A percentile compares a stretch with the other conserved stretches of the same genome.
phyloP scores from a whole-genome alignment of 2,113 vertebrate genomes.

The Epinephelus cyanopodus region DNA sequence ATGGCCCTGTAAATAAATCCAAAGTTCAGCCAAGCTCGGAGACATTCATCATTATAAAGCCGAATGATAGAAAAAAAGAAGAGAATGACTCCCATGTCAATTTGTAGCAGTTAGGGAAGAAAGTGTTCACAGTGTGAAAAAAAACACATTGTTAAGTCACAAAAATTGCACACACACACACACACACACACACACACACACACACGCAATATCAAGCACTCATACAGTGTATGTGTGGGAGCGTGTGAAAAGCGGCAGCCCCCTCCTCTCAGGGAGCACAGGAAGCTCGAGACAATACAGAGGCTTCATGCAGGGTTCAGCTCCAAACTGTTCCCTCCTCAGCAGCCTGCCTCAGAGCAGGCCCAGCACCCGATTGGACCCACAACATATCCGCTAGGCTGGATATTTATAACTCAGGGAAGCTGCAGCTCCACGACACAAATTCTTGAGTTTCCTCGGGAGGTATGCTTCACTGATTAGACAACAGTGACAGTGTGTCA shows the following conservation, averaged over 20 bases:
- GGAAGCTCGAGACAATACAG: slow-evolving; percentile 87
- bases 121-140: slow-evolving; percentile 40
- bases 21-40: slow-evolving; percentile 45
- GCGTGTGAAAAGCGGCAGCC: slow-evolving; percentile 83
- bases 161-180: slow-evolving; percentile 6
- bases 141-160: slow-evolving; percentile 36
- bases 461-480: slow-evolving; percentile 62
- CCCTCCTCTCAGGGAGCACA: slow-evolving; percentile 86
- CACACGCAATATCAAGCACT: slow-evolving; percentile 18
- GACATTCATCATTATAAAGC: slow-evolving; percentile 55
- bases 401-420: slow-evolving; percentile 83
- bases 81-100: slow-evolving; percentile 34
- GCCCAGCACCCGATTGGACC: slow-evolving; percentile 69
- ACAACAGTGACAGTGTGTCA: slow-evolving; percentile 25
- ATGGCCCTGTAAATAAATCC: slow-evolving; percentile 44
- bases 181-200: slow-evolving; percentile 5
- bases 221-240: slow-evolving; percentile 72
- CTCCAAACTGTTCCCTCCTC: slow-evolving; percentile 73
- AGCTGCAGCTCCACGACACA: slow-evolving; percentile 69
- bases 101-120: slow-evolving; percentile 31
- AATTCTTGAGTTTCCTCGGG: slow-evolving; percentile 77
- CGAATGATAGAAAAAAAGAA: slow-evolving; percentile 38
- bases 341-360: slow-evolving; percentile 56
- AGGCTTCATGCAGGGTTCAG: slow-evolving; percentile 84
- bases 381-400: slow-evolving; percentile 74